phyloP scores from a whole-genome alignment of 2,113 vertebrate genomes.

The Dromas ardeola region DNA sequence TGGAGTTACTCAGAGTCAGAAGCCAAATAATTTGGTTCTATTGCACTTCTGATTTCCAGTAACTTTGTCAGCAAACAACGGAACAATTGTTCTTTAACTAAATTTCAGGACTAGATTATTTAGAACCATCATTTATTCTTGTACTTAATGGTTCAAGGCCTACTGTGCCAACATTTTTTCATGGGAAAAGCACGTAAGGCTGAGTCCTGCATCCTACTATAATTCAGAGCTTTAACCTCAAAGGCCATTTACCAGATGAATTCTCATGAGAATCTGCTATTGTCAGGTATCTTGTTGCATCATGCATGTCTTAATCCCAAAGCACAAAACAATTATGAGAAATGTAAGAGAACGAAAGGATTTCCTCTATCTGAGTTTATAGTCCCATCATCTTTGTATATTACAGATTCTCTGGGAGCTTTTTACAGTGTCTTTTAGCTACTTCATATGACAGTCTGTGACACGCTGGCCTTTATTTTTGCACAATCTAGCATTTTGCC shows the following conservation, averaged over 20 bases:
- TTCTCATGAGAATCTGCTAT: not conserved
- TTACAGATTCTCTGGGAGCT: not conserved
- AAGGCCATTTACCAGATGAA: not conserved
- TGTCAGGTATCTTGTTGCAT: not conserved
- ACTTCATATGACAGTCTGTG: not conserved
- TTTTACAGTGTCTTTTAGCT: not conserved
- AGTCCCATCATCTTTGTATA: not conserved
- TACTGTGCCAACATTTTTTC: not conserved
- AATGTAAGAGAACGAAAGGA: not conserved
- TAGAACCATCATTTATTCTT: constrained; percentile 2
- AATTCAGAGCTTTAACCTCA: not conserved
- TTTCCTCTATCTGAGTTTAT: not conserved
- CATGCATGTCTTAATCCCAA: not conserved
- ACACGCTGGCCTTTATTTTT: not conserved
- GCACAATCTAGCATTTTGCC: not conserved
- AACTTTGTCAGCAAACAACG: not conserved
- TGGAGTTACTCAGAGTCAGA: not conserved
- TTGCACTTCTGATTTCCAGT: not conserved
- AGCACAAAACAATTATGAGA: not conserved
- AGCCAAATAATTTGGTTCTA: not conserved
- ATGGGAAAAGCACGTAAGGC: not conserved
- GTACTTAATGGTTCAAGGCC: not conserved
- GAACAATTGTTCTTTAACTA: not conserved
- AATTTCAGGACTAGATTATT: constrained; percentile 4
- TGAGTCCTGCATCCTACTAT: not conserved